Evolutionary conservation across 1,140 invertebrate species (phyloP).

Genomic region (Nephotettix cincticeps): DNA sequence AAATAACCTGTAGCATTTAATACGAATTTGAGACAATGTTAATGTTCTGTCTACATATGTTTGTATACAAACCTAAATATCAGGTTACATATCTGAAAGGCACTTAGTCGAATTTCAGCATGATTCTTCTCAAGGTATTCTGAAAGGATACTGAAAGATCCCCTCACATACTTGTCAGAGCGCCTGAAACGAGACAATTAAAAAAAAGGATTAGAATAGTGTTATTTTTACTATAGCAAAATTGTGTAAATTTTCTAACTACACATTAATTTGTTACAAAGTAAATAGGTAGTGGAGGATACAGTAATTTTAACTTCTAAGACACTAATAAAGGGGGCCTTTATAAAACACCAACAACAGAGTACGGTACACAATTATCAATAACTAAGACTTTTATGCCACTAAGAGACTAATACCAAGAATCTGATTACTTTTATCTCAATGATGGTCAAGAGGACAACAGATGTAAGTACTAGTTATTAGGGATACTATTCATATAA

Average conservation of each 20-base stretch:
- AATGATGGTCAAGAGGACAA: not conserved
- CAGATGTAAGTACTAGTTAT: not conserved
- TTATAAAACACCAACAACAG: not conserved
- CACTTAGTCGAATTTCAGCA: slow-evolving; percentile 56
- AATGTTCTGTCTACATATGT: no score
- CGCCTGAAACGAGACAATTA: slow-evolving; percentile 43
- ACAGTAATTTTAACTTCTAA: no score
- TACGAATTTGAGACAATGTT: no score
- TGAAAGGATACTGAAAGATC: slow-evolving; percentile 50
- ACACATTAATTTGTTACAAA: no score
- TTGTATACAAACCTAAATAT: slow-evolving; percentile 51
- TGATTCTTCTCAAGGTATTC: slow-evolving; percentile 54
- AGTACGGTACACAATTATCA: not conserved
- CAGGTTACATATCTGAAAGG: slow-evolving; percentile 55
- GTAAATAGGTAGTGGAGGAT: no score
- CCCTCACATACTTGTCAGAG: slow-evolving; percentile 51
- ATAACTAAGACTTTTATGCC: not conserved
- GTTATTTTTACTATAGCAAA: no score
- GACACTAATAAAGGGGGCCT: no score
- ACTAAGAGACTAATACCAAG: not conserved
- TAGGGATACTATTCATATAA: not conserved
- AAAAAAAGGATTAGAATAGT: no score
- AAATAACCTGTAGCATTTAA: no score
- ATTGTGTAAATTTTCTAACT: no score
- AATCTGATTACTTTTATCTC: not conserved